A percentile compares a stretch with the other conserved stretches of the same genome.
These are phyloP conservation scores for Telenomus remus DNA, from an alignment of 1,140 invertebrate genomes.

Conservation along the genomic window DNA sequence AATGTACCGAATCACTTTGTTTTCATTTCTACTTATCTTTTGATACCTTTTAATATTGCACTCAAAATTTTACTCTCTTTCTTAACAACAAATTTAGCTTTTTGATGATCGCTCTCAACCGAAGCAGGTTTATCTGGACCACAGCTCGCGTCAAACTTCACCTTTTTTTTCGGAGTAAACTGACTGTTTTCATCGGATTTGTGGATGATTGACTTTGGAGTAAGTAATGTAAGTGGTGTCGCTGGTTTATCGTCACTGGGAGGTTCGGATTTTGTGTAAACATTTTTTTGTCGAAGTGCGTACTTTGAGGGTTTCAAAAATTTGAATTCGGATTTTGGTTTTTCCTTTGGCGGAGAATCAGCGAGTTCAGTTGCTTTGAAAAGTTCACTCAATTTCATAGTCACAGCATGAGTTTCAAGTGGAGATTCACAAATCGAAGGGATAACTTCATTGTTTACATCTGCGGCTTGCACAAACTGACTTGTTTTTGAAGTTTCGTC, in stretches of 20 bases:
- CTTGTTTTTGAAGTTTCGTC: no score
- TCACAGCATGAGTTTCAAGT: no score
- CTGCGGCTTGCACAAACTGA: no score
- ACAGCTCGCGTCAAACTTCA: conserved; percentile 1
- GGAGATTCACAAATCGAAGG: no score
- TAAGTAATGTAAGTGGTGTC: not conserved
- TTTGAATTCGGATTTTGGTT: no score
- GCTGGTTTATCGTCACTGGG: not conserved
- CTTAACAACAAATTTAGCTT: conserved; percentile 51
- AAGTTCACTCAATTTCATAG: no score
- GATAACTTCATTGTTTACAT: no score
- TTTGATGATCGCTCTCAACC: conserved; percentile 2
- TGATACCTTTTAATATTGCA: not conserved
- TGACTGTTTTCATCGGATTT: not conserved
- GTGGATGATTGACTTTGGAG: not conserved
- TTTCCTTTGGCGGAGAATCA: no score
- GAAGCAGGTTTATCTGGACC: not conserved
- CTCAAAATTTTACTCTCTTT: conserved; percentile 51
- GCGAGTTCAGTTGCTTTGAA: no score
- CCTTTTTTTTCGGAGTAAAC: conserved; percentile 3
- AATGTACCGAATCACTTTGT: conserved; percentile 60
- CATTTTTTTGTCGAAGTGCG: no score
- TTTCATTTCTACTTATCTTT: conserved; percentile 3
- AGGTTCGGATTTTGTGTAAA: no score
- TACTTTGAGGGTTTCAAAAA: no score